These are phyloP conservation scores for Solenopsis invicta DNA, from an alignment of 1,140 invertebrate genomes.

Conservation along the genomic window DNA sequence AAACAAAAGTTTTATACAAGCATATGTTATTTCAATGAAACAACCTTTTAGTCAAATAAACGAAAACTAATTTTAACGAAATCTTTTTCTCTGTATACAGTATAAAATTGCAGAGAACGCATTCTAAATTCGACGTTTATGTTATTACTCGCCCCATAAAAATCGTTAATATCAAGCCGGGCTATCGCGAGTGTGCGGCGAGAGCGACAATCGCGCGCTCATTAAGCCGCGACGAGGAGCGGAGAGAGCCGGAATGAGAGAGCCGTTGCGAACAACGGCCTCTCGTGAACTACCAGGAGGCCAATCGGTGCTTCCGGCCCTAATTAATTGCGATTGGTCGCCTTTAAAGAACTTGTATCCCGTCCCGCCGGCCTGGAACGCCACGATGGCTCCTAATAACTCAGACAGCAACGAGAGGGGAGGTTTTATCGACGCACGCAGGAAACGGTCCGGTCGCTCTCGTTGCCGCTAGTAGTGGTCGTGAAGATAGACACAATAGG, in stretches of 20 bases:
- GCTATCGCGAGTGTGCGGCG: constrained; percentile 1
- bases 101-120: background rate
- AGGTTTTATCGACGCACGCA: constrained; percentile 66
- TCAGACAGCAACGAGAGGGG: constrained; percentile 45
- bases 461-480: constrained; percentile 9
- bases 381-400: constrained; percentile 61
- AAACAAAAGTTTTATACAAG: no score
- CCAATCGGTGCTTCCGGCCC: constrained; percentile 84
- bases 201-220: constrained; percentile 32
- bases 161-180: constrained; percentile 25
- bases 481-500: constrained; percentile 52
- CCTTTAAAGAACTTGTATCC: constrained; percentile 82
- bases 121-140: background rate
- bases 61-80: no score
- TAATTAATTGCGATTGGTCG: constrained; percentile 82
- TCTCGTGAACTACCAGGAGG: constrained; percentile 73
- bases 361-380: constrained; percentile 58
- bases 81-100: no score
- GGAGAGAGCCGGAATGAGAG: constrained; percentile 74
- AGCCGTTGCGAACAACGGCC: constrained; percentile 74
- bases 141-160: background rate
- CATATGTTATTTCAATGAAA: no score
- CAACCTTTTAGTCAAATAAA: no score
- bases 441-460: constrained; percentile 72
- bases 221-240: constrained; percentile 15